phyloP scores from a whole-genome alignment of 2,888 invertebrate species.

The Junonia oenone region DNA sequence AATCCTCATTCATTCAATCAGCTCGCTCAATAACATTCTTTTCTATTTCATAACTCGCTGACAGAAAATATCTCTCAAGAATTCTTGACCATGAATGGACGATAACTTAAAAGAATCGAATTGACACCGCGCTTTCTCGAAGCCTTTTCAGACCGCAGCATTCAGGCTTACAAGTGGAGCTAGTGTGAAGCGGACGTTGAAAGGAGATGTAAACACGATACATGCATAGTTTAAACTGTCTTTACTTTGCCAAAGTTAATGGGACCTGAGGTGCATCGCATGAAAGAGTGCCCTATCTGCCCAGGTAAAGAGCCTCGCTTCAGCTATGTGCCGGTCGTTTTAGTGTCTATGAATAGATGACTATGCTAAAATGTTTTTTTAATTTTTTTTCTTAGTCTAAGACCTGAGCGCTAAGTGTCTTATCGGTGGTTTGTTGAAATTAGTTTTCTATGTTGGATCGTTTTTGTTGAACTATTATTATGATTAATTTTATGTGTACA shows the following conservation, averaged over 20 bases:
- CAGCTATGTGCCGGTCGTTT: slow-evolving; percentile 38
- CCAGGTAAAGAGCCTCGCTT: slow-evolving; percentile 48
- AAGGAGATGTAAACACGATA: slow-evolving; percentile 75
- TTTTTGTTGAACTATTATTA: too few species aligned
- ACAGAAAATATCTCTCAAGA: not conserved
- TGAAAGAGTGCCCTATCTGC: slow-evolving; percentile 62
- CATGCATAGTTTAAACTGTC: slow-evolving; percentile 62
- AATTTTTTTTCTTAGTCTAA: slow-evolving; percentile 5
- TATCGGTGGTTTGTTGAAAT: not conserved
- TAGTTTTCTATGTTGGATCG: not conserved
- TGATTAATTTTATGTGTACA: too few species aligned
- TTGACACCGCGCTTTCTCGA: slow-evolving; percentile 44
- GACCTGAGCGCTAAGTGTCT: not conserved
- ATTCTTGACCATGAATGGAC: slow-evolving; percentile 7
- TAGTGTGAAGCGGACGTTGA: slow-evolving; percentile 55
- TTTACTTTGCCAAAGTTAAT: slow-evolving; percentile 72
- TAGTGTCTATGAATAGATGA: slow-evolving; percentile 25
- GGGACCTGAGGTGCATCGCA: slow-evolving; percentile 51
- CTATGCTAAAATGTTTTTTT: slow-evolving; percentile 21
- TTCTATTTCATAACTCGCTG: not conserved
- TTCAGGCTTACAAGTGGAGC: slow-evolving; percentile 44
- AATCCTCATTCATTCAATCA: not conserved
- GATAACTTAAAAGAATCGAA: slow-evolving; percentile 13
- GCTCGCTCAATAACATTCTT: not conserved
- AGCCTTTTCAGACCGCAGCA: slow-evolving; percentile 47